Percentiles rank a stretch among this genome's conserved stretches.
Conservation (phyloP, 2,113 vertebrate genomes). For the Elephantulus edwardii region DNA sequence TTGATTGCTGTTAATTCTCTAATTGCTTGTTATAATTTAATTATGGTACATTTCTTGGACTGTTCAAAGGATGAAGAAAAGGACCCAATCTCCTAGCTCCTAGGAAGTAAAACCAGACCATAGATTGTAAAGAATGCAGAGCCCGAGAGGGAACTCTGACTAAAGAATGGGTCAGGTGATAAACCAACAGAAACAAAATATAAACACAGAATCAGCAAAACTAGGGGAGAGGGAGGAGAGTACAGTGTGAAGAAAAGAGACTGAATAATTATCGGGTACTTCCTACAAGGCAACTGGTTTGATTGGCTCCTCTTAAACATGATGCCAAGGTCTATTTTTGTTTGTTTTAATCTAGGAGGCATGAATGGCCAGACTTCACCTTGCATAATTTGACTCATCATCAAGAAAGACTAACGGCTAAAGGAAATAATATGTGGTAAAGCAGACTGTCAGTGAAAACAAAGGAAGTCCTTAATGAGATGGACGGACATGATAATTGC, state of each 20-base stretch:
- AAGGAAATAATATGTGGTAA: background rate
- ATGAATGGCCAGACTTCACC: background rate
- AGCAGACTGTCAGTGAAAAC: background rate
- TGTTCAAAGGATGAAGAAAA: background rate
- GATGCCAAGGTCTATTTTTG: background rate
- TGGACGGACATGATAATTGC: background rate
- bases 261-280: accelerated
- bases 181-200: background rate
- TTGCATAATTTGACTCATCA: background rate
- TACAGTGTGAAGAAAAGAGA: background rate
- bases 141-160: background rate
- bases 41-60: background rate
- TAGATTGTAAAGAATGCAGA: background rate
- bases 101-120: background rate
- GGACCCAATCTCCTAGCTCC: background rate
- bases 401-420: background rate
- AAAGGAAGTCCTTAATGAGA: background rate
- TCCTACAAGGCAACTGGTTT: background rate
- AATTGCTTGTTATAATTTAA: background rate
- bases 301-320: background rate
- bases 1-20: slow-evolving; percentile 17
- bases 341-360: background rate
- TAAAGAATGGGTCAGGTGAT: background rate
- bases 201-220: background rate
- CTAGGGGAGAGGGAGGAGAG: background rate